Conservation (phyloP, 2,797 vertebrate genomes). For the Carapus acus region DNA sequence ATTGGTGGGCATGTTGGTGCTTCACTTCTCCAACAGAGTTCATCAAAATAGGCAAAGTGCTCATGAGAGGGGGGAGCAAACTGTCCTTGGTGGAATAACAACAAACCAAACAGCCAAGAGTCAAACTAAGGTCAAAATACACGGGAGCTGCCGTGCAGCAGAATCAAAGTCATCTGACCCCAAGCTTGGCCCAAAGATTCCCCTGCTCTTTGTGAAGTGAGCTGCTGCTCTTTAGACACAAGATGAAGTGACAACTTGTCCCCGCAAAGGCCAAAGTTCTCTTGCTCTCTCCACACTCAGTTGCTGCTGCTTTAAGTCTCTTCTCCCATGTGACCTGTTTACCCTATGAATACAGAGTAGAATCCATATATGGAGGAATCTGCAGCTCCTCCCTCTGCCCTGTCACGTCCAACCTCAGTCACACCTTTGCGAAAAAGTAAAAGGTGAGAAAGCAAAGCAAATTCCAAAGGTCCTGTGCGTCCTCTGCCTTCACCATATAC, state of each 20-base stretch:
- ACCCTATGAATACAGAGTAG: constrained; percentile 48
- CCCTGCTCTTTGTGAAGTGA: constrained; percentile 20
- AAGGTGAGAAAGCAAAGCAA: constrained; percentile 15
- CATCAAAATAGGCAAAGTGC: constrained; percentile 1
- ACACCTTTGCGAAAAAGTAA: constrained; percentile 41
- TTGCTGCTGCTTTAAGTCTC: constrained; percentile 32
- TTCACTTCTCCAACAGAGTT: constrained; percentile 13
- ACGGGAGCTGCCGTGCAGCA: not conserved
- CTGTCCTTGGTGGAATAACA: constrained; percentile 8
- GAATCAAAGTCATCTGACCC: not conserved
- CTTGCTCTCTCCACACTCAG: constrained; percentile 43
- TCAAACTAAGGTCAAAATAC: constrained; percentile 4
- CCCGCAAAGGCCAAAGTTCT: constrained; percentile 52
- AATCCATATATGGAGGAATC: constrained; percentile 31
- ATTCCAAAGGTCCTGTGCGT: not conserved
- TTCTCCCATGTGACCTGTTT: constrained; percentile 62
- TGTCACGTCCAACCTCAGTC: constrained; percentile 26
- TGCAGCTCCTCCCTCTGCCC: constrained; percentile 46
- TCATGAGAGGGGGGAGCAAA: not conserved
- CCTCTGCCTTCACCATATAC: no score
- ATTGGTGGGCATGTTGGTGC: constrained; percentile 61
- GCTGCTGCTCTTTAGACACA: constrained; percentile 33
- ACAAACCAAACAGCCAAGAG: constrained; percentile 5
- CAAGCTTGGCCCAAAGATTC: constrained; percentile 2
- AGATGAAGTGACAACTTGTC: constrained; percentile 39